Percentiles rank a stretch among this genome's conserved stretches.
Evolutionary conservation across 2,113 vertebrate genomes (phyloP).

Genomic region (Oryzias curvinotus): DNA sequence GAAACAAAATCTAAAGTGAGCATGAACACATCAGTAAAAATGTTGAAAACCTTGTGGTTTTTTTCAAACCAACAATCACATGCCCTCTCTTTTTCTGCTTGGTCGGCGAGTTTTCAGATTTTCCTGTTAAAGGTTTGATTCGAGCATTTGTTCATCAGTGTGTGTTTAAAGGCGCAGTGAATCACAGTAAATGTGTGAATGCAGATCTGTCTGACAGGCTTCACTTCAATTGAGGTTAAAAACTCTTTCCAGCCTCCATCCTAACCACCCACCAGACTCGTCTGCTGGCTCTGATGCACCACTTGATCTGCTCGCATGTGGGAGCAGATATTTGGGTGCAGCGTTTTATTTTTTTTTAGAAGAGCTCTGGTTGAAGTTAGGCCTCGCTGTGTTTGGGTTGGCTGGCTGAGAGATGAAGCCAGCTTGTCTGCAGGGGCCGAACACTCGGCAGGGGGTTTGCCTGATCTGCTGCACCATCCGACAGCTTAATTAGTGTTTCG

Average conservation of each 20-base stretch:
- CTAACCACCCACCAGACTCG: conserved; percentile 27
- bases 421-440: conserved; percentile 69
- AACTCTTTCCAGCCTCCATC: conserved; percentile 26
- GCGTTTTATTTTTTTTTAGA: conserved; percentile 33
- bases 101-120: conserved; percentile 11
- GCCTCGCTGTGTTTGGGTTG: conserved; percentile 70
- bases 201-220: conserved; percentile 33
- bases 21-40: conserved; percentile 27
- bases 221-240: conserved; percentile 21
- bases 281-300: conserved; percentile 41
- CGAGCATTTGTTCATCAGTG: background rate
- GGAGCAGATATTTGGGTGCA: conserved; percentile 46
- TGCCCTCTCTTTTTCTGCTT: conserved; percentile 21
- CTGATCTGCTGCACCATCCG: conserved; percentile 70
- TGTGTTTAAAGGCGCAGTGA: conserved; percentile 1
- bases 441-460: conserved; percentile 64
- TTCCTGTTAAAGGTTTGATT: conserved; percentile 11
- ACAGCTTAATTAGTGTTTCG: conserved; percentile 73
- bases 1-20: conserved; percentile 28
- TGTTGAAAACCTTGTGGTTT: conserved; percentile 44
- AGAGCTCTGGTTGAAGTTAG: conserved; percentile 36
- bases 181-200: conserved; percentile 2
- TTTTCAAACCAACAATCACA: conserved; percentile 39
- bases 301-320: conserved; percentile 49
- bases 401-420: conserved; percentile 67